A percentile compares a stretch with the other conserved stretches of the same genome.
Evolutionary conservation across 2,113 vertebrate genomes (phyloP).

Genomic region (Bostrychus sinensis): DNA sequence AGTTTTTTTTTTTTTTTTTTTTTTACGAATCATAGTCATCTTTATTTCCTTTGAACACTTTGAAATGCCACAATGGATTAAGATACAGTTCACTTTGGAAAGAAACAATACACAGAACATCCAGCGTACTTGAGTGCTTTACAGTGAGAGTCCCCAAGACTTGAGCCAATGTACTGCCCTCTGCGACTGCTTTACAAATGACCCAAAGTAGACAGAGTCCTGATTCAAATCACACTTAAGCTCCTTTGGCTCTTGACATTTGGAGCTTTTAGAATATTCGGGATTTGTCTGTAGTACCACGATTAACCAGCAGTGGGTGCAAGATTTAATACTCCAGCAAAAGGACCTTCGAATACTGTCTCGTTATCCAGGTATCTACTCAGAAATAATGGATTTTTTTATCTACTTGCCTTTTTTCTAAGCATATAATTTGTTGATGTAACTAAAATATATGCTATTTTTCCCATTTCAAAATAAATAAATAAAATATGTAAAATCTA

Average conservation of each 20-base stretch:
- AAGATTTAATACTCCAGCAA: conserved; percentile 66
- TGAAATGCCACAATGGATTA: conserved; percentile 84
- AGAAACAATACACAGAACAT: conserved; percentile 91
- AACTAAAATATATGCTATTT: conserved; percentile 80
- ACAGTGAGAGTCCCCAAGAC: conserved; percentile 69
- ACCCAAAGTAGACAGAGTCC: conserved; percentile 65
- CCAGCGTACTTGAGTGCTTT: conserved; percentile 77
- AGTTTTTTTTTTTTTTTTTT: conserved; percentile 36
- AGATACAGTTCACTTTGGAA: conserved; percentile 91
- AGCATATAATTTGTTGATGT: conserved; percentile 56
- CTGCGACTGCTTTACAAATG: conserved; percentile 82
- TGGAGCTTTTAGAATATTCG: conserved; percentile 44
- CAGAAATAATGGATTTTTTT: conserved; percentile 36
- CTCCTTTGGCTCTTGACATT: conserved; percentile 17
- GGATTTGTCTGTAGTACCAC: conserved; percentile 84
- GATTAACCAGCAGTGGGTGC: conserved; percentile 78
- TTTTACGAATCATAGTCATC: conserved; percentile 43
- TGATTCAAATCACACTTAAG: conserved; percentile 32
- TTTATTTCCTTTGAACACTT: conserved; percentile 70
- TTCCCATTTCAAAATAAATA: conserved; percentile 72
- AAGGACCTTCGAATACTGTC: conserved; percentile 44
- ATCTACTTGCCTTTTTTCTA: conserved; percentile 50
- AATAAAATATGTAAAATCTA: conserved; percentile 76
- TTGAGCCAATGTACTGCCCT: conserved; percentile 70
- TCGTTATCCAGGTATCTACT: conserved; percentile 57